A percentile compares a stretch with the other conserved stretches of the same genome.
Evolutionary conservation across 2,113 vertebrate genomes (phyloP).

Genomic region (Colistium nudipinnis): DNA sequence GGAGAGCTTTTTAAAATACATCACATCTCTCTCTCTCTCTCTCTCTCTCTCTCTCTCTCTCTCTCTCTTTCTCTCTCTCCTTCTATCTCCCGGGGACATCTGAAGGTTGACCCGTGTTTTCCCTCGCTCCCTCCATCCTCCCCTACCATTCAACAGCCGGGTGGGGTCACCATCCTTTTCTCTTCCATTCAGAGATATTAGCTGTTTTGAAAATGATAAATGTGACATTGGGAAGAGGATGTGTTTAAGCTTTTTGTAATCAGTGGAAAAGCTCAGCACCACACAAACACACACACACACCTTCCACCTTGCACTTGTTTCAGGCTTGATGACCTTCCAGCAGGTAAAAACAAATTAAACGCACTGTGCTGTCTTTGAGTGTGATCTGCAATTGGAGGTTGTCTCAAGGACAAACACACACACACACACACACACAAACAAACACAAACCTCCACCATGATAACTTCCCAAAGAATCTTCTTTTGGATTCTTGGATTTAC

Average conservation of each 20-base stretch:
- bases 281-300: neutral
- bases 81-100: constrained; percentile 41
- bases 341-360: constrained; percentile 71
- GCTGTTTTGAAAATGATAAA: constrained; percentile 74
- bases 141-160: constrained; percentile 2
- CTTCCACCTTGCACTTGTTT: constrained; percentile 42
- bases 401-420: constrained; percentile 62
- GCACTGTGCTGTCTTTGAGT: constrained; percentile 60
- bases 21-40: constrained; percentile 42
- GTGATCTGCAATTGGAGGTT: constrained; percentile 58
- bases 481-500: no score
- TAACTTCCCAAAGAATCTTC: neutral
- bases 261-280: constrained; percentile 43
- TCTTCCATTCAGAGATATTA: constrained; percentile 67
- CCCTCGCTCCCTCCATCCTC: constrained; percentile 28
- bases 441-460: no score
- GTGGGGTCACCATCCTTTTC: constrained; percentile 52
- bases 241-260: constrained; percentile 60
- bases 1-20: constrained; percentile 81
- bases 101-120: constrained; percentile 76
- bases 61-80: constrained; percentile 25
- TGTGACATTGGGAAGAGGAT: constrained; percentile 63
- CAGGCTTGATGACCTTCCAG: constrained; percentile 65
- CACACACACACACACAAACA: constrained; percentile 26
- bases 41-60: constrained; percentile 32